Conservation (phyloP, 2,113 vertebrate genomes). For the Pluvianellus socialis region DNA sequence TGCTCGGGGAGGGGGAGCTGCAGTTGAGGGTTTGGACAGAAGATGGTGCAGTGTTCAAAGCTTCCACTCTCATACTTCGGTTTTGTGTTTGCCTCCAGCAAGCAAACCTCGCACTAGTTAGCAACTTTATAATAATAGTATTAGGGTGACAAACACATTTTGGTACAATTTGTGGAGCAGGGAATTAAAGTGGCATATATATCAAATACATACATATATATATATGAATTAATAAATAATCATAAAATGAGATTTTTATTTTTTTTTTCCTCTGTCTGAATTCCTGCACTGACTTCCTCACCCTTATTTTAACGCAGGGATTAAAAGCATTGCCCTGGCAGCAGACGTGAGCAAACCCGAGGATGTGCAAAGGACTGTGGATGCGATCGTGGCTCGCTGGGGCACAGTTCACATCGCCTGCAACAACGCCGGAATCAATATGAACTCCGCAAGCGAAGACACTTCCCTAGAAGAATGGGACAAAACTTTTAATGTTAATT, state of each 20-base stretch:
- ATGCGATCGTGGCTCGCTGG: conserved; percentile 73
- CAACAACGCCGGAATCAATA: conserved; percentile 83
- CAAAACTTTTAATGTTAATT: conserved; percentile 80
- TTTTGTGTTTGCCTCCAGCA: background rate
- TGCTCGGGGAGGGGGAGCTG: background rate
- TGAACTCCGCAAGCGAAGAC: conserved; percentile 82
- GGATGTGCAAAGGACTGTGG: conserved; percentile 76
- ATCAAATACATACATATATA: too few relatives aligned
- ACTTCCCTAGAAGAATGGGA: conserved; percentile 82
- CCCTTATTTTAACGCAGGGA: conserved; percentile 52
- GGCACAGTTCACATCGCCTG: conserved; percentile 75
- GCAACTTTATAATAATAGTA: background rate
- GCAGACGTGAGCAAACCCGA: conserved; percentile 80
- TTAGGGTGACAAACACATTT: background rate
- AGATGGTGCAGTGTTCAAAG: conserved; percentile 80
- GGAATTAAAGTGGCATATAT: background rate
- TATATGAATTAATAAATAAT: background rate
- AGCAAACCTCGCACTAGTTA: background rate
- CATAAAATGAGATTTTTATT: background rate
- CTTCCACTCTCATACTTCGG: background rate
- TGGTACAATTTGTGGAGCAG: background rate
- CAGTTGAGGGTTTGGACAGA: conserved; percentile 70
- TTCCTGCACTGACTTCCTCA: conserved; percentile 3
- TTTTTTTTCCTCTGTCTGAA: background rate
- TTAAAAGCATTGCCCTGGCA: conserved; percentile 73